These are phyloP conservation scores for Poecilobothrus nobilitatus DNA, from an alignment of 2,888 invertebrate species.

Conservation along the genomic window DNA sequence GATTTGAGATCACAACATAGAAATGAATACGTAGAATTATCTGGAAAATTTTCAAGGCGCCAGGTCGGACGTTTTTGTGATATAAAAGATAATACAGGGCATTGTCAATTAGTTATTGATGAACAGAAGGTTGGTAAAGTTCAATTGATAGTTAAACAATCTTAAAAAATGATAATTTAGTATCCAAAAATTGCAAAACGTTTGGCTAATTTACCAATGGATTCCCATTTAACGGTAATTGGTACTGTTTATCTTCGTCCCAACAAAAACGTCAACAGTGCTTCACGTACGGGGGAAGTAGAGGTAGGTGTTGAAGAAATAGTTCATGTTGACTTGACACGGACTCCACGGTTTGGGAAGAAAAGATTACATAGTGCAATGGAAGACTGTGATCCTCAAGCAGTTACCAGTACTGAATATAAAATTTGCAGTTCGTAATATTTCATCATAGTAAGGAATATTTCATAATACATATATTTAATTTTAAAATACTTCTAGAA, in stretches of 20 bases:
- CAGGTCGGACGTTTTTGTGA: conserved; percentile 52
- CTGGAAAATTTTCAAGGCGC: conserved; percentile 55
- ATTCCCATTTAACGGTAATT: conserved; percentile 40
- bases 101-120: conserved; percentile 49
- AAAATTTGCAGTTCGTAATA: conserved; percentile 38
- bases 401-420: conserved; percentile 44
- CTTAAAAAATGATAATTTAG: conserved; percentile 23
- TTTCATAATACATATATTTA: background rate
- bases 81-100: conserved; percentile 54
- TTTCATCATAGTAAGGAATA: conserved; percentile 11
- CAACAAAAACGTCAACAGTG: conserved; percentile 38
- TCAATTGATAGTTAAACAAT: conserved; percentile 2
- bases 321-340: conserved; percentile 30
- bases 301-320: conserved; percentile 44
- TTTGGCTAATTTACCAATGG: conserved; percentile 42
- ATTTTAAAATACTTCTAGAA: conserved; percentile 26
- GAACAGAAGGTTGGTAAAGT: conserved; percentile 33
- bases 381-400: conserved; percentile 29
- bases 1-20: conserved; percentile 48
- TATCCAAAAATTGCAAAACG: conserved; percentile 41
- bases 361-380: conserved; percentile 42
- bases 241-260: conserved; percentile 41
- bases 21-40: conserved; percentile 50
- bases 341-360: conserved; percentile 27
- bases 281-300: conserved; percentile 43